Evolutionary conservation across 1,140 invertebrate species (phyloP).

Genomic region (Trigoniulus corallinus): DNA sequence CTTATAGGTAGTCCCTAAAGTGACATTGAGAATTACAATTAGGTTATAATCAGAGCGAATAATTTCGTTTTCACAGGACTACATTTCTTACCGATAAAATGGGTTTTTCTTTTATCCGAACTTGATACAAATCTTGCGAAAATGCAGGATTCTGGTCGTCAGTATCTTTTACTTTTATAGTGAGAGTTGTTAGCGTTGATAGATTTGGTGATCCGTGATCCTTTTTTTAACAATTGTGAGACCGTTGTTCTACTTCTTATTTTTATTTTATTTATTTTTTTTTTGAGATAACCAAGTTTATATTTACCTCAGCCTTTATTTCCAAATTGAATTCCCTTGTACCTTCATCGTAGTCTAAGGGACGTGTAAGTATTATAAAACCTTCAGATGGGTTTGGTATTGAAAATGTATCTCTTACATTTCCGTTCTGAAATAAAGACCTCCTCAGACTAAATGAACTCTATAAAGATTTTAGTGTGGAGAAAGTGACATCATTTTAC

Average conservation of each 20-base stretch:
- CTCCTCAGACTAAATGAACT: not conserved
- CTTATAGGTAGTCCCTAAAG: slow-evolving; percentile 18
- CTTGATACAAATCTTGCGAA: slow-evolving; percentile 49
- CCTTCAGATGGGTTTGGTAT: slow-evolving; percentile 65
- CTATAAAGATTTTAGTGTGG: not conserved
- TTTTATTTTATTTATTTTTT: slow-evolving; percentile 36
- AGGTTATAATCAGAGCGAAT: too few species aligned
- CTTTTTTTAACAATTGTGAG: slow-evolving; percentile 37
- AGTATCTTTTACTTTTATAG: slow-evolving; percentile 67
- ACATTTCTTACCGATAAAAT: slow-evolving; percentile 40
- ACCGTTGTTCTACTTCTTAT: too few species aligned
- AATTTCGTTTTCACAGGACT: too few species aligned
- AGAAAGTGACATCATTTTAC: slow-evolving; percentile 19
- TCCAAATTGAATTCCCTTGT: slow-evolving; percentile 53
- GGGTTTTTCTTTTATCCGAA: slow-evolving; percentile 69
- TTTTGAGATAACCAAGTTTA: slow-evolving; percentile 21
- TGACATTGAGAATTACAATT: slow-evolving; percentile 4
- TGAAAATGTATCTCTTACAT: slow-evolving; percentile 53
- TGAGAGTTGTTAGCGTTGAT: slow-evolving; percentile 45
- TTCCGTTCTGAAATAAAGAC: slow-evolving; percentile 34
- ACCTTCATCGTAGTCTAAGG: slow-evolving; percentile 60
- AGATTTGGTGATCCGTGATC: slow-evolving; percentile 22
- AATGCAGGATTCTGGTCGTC: slow-evolving; percentile 66
- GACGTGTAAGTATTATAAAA: slow-evolving; percentile 46
- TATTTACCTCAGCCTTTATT: slow-evolving; percentile 64